Percentiles rank a stretch among this genome's conserved stretches.
Conservation (phyloP, 2,797 vertebrate genomes). For the Characodon lateralis region DNA sequence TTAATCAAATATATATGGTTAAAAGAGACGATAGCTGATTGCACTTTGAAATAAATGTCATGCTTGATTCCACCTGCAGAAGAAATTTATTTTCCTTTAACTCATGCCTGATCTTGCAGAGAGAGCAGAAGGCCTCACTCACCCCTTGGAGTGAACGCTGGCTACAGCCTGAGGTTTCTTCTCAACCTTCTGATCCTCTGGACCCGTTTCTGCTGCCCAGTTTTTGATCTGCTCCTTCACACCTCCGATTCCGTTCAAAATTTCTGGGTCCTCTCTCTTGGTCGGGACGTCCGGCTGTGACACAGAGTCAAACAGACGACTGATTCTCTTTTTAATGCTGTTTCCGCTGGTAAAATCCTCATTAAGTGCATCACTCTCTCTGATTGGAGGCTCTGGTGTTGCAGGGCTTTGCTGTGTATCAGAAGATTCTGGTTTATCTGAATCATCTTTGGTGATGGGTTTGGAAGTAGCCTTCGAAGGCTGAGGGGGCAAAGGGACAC, state of each 20-base stretch:
- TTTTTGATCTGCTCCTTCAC: constrained; percentile 86
- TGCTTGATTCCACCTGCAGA: constrained; percentile 14
- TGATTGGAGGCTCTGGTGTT: constrained; percentile 27
- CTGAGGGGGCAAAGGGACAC: constrained; percentile 53
- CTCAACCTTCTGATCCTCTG: constrained; percentile 33
- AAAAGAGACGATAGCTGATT: neutral
- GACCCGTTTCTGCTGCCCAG: constrained; percentile 72
- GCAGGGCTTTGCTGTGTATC: constrained; percentile 17
- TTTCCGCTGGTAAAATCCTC: constrained; percentile 57
- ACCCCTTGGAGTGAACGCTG: constrained; percentile 76
- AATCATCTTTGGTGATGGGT: constrained; percentile 34
- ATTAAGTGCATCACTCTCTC: constrained; percentile 14
- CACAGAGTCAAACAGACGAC: constrained; percentile 74
- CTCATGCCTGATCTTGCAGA: constrained; percentile 25
- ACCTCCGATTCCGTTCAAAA: constrained; percentile 43
- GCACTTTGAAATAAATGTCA: neutral
- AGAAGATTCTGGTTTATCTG: constrained; percentile 4
- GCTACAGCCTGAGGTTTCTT: constrained; percentile 66
- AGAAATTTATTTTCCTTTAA: constrained; percentile 18
- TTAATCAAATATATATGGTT: neutral
- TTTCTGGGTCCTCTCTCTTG: constrained; percentile 60
- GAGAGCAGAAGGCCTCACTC: constrained; percentile 36
- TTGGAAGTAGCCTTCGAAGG: constrained; percentile 20
- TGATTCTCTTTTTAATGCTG: constrained; percentile 81
- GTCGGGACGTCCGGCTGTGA: constrained; percentile 51